Base-by-base conservation (phyloP, 2,888 invertebrate species). In the Acanthosepion lycidas region DNA sequence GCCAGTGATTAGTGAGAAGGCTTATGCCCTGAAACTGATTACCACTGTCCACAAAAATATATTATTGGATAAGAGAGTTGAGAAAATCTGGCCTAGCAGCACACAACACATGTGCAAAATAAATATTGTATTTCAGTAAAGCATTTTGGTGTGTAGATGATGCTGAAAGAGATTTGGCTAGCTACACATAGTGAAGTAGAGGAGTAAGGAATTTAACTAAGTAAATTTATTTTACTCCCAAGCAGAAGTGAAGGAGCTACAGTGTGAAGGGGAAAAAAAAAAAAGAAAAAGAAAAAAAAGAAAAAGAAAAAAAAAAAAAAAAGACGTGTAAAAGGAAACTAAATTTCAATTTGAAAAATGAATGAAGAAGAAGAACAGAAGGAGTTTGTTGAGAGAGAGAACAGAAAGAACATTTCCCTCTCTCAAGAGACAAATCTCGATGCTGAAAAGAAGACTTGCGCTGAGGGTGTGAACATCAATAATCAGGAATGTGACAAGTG, bases 381-480 rank as follows among this genome's bases (percentile, higher is more conserved):
- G 28, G 78, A 78, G 15, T n/a, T 78, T 18, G 78, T 78, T 18
- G n/a, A 78, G n/a, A n/a, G 78, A 78, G 78, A 78, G 15, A 78
- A 78, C 78, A 78, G n/a, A 33, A 78, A 78, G 33, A 78, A 78
- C 78, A 78, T 78, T 78, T 78, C 1, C 18, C n/a, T 78, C n/a
- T 78, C n/a, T 5, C 78, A n/a, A 33, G 78, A 78, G 78, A 78
- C 12, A 33, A 23, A 78, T n/a, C 78, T 12, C 5, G n/a, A n/a
- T 23, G 5, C 12, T 9, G 12, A 12, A n/a, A 78, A 5, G 2
- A 1, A 9, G n/a, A n/a, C n/a, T 78, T 33, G 12, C 4, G 15
- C 0, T 4, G 3, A 15, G 78, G 9, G n/a, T 3, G 0, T 18
- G 12, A n/a, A n/a, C 9, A 9, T 8, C 2, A n/a, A n/a, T 9